Percentiles rank a stretch among this genome's conserved stretches.
Evolutionary conservation across 2,888 invertebrate genomes (phyloP).

Genomic region (Caenorhabditis sp.): DNA sequence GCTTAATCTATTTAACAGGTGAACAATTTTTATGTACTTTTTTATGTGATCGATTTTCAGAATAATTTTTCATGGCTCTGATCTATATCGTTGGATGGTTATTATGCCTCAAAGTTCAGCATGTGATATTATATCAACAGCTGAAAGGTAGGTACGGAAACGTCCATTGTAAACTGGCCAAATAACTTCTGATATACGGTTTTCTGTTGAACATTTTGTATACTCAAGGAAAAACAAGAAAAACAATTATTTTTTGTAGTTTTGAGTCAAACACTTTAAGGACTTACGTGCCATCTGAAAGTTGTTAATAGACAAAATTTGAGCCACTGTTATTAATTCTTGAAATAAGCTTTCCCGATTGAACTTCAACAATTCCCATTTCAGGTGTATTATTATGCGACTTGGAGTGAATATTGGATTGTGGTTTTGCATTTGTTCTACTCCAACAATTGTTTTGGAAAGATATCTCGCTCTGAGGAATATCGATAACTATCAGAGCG

Average conservation of each 20-base stretch:
- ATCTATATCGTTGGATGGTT: constrained; percentile 16
- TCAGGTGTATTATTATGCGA: constrained; percentile 5
- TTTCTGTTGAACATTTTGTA: no score
- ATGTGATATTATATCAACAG: constrained; percentile 12
- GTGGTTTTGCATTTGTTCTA: constrained; percentile 18
- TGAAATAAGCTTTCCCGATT: no score
- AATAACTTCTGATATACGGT: no score
- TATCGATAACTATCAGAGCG: constrained; percentile 10
- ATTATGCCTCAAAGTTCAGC: constrained; percentile 9
- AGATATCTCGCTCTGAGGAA: constrained; percentile 8
- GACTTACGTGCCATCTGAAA: no score
- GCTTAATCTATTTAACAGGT: constrained; percentile 17
- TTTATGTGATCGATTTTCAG: constrained; percentile 1
- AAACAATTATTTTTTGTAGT: no score
- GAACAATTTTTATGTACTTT: neutral
- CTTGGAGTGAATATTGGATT: constrained; percentile 12
- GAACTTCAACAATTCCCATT: no score
- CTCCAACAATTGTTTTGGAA: constrained; percentile 13
- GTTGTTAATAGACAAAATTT: no score
- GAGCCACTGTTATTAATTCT: no score
- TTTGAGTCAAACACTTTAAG: no score
- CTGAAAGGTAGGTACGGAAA: no score
- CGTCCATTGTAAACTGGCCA: no score
- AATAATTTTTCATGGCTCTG: constrained; percentile 12
- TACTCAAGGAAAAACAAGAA: no score